These are phyloP conservation scores for Epizoanthus rinbou DNA, from an alignment of 92 coral and sea anemone genomes.

Conservation along the genomic window DNA sequence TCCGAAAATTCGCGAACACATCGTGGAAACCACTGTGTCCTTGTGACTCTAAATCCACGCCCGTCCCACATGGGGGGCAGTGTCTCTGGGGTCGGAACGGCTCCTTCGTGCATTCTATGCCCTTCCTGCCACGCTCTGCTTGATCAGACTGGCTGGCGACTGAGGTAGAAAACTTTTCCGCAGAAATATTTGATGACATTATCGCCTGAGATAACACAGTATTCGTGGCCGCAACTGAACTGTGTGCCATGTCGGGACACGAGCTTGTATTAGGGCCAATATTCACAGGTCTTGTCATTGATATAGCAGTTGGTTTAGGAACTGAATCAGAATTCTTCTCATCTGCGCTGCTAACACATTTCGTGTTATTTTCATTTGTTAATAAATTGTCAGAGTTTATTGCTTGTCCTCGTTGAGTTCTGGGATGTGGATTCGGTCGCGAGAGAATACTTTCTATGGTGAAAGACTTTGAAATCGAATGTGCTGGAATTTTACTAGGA, in stretches of 20 bases:
- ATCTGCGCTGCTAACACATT: neutral
- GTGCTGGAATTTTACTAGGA: neutral
- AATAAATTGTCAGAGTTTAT: neutral
- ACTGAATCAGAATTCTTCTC: neutral
- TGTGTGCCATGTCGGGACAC: neutral
- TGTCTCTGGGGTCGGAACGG: too few relatives aligned
- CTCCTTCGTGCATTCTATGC: neutral
- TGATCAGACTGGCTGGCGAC: constrained; percentile 29
- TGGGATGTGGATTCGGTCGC: constrained; percentile 60
- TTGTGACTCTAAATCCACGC: neutral
- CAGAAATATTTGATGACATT: constrained; percentile 16
- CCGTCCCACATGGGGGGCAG: neutral
- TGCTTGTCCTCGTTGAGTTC: neutral
- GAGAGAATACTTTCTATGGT: constrained; percentile 83
- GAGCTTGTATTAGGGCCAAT: neutral
- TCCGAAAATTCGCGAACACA: constrained; percentile 76
- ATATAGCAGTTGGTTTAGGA: neutral
- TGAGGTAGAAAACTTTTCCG: neutral
- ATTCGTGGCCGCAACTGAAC: neutral
- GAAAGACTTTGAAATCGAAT: constrained; percentile 48
- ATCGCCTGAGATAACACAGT: constrained; percentile 13
- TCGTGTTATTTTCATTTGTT: neutral
- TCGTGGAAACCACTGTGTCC: constrained; percentile 14
- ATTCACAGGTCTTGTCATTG: neutral
- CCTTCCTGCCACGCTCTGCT: neutral